A percentile compares a stretch with the other conserved stretches of the same genome.
These are phyloP conservation scores for Micromussa lordhowensis DNA, from an alignment of 92 coral and sea anemone genomes.

Conservation along the genomic window DNA sequence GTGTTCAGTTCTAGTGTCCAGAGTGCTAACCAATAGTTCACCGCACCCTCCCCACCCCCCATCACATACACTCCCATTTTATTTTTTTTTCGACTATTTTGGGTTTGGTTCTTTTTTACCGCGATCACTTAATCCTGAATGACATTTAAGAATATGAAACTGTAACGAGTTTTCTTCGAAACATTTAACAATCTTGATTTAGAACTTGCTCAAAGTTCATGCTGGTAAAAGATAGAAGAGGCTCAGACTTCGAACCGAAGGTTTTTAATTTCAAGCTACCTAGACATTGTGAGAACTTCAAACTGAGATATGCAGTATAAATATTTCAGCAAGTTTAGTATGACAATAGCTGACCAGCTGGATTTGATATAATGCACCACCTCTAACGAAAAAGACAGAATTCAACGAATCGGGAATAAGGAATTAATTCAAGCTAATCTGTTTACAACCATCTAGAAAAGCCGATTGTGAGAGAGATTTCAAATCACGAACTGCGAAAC, in stretches of 20 bases:
- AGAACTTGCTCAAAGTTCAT: not conserved
- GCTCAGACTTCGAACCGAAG: not conserved
- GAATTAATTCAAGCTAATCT: conserved; percentile 33
- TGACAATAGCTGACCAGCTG: conserved; percentile 20
- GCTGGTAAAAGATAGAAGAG: not conserved
- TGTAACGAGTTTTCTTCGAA: not conserved
- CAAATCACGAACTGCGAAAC: not conserved
- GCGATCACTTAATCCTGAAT: not conserved
- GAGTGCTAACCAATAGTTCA: not conserved
- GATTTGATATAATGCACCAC: not conserved
- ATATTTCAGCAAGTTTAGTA: not conserved
- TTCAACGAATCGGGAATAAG: conserved; percentile 24
- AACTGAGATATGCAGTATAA: not conserved
- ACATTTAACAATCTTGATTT: not conserved
- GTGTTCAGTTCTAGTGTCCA: not conserved
- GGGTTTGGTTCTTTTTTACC: not conserved
- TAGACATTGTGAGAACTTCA: not conserved
- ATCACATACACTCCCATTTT: not conserved
- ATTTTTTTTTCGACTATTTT: not conserved
- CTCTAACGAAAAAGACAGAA: not conserved
- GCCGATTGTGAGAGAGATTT: not conserved
- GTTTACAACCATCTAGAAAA: not conserved
- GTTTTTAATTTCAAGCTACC: not conserved
- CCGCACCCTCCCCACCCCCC: not conserved
- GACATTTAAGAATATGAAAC: not conserved